Evolutionary conservation across 2,113 vertebrate genomes (phyloP), one percentile per base, ranked within the genome.

Genomic region (Tricholaema leucomelas): DNA sequence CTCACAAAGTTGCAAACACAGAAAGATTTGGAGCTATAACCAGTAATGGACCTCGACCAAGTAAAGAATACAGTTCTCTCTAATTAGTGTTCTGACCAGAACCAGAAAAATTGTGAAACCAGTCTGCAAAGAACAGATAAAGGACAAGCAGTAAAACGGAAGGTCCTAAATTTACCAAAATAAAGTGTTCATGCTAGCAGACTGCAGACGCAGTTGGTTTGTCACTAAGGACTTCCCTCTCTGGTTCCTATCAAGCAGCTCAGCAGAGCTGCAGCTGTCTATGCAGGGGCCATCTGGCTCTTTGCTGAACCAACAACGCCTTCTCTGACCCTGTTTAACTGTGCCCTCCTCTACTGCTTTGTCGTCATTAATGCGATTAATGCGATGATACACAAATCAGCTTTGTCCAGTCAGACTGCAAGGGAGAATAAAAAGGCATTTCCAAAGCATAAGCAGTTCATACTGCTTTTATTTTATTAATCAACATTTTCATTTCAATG

Each of bases 231-330:
- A 90, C 59, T 80, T 90, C 65, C 72, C 81, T 94, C 92, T 96
- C 7, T 73, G 92, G 85, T 77, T 96, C 60, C 90, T 50, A 73
- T 70, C 92, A 96, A 88, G 82, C 77, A 92, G 92, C 91, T 97
- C 88, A 91, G 77, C 55, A 91, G 75, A 92, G 84, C 77, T 96
- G 90, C 87, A 97, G 96, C 94, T 96, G 92, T 93, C 95, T 82
- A 55, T 64, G 87, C 88, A 92, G 64, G 84, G 92, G 48, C 97
- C 97, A 97, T 95, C 95, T 97, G 97, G 84, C 78, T 89, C 93
- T 77, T 52, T 56, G 90, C 52, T 94, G 87, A 95, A 84, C 44
- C 71, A 81, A 55, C 2, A 3, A 50, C 8, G 44, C 73, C 86
- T 94, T 64, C 90, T 63, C 44, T 92, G 93, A 93, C 85, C 90